These are phyloP conservation scores for Capricornis sumatraensis DNA, from an alignment of 2,113 vertebrate species.

Conservation along the genomic window DNA sequence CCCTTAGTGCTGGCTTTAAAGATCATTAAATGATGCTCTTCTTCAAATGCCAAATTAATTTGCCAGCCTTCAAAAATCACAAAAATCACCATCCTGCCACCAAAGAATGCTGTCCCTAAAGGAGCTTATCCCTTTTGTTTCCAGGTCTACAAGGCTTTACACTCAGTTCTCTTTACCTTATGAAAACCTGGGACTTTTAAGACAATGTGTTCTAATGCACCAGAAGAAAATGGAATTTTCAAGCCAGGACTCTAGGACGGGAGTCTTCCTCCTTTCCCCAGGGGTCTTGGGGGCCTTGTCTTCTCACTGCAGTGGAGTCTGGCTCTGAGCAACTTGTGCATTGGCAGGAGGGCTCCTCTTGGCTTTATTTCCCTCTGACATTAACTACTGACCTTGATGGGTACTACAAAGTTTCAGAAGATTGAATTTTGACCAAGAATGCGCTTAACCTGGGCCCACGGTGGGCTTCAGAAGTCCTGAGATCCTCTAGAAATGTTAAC, in stretches of 20 bases:
- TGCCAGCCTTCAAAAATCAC: constrained; percentile 69
- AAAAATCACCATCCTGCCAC: constrained; percentile 43
- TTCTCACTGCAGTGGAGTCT: neutral
- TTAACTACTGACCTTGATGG: neutral
- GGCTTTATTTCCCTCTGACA: neutral
- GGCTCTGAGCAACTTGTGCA: neutral
- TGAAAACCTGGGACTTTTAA: neutral
- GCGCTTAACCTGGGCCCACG: neutral
- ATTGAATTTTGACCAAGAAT: neutral
- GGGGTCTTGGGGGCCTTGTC: neutral
- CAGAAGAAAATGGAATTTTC: neutral
- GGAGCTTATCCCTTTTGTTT: neutral
- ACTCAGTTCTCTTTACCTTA: neutral
- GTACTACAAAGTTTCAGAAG: neutral
- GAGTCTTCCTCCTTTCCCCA: neutral
- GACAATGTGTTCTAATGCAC: neutral
- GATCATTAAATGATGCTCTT: constrained; percentile 70
- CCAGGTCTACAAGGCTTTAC: neutral
- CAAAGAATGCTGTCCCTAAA: constrained; percentile 46
- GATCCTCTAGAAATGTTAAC: neutral
- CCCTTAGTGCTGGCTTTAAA: constrained; percentile 64
- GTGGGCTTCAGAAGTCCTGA: neutral
- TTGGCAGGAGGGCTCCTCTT: neutral
- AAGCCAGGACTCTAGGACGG: neutral
- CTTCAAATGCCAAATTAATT: constrained; percentile 73